Evolutionary conservation across 2,888 invertebrate species (phyloP).

Genomic region (Carcina quercana): DNA sequence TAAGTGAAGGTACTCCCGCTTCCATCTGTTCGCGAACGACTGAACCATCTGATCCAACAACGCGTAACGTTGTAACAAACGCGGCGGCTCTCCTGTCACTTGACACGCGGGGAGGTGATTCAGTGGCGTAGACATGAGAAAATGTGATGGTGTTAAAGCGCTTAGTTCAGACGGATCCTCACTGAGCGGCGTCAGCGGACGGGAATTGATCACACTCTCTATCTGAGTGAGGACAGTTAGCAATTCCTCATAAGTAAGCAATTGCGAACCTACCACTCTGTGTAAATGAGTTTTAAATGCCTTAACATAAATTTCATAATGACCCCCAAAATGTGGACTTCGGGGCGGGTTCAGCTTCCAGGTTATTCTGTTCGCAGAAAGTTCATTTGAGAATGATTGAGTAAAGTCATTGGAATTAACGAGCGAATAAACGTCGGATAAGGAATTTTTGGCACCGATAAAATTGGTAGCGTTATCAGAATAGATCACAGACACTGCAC

Average conservation of each 20-base stretch:
- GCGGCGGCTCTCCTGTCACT: too few relatives aligned
- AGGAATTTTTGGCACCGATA: constrained; percentile 15
- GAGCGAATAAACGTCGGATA: constrained; percentile 11
- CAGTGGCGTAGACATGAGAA: too few relatives aligned
- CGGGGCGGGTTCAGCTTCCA: constrained; percentile 13
- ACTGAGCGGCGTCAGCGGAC: constrained; percentile 18
- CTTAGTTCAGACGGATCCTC: constrained; percentile 20
- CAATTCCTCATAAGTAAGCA: constrained; percentile 20
- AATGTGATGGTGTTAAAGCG: constrained; percentile 19
- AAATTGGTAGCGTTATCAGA: constrained; percentile 23
- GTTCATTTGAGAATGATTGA: constrained; percentile 1
- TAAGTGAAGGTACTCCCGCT: too few relatives aligned
- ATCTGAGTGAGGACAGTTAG: constrained; percentile 18
- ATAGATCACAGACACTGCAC: constrained; percentile 19
- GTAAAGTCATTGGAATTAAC: constrained; percentile 2
- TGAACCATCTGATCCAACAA: too few relatives aligned
- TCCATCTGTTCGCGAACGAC: too few relatives aligned
- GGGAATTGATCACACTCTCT: constrained; percentile 19
- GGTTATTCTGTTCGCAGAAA: constrained; percentile 6
- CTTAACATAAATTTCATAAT: constrained; percentile 12
- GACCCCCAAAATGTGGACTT: constrained; percentile 10
- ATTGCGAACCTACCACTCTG: constrained; percentile 20
- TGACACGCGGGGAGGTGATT: too few relatives aligned
- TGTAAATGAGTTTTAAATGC: constrained; percentile 14
- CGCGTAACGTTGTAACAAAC: too few relatives aligned